Conservation (phyloP, 2,113 vertebrate species). For the Colaptes auratus region DNA sequence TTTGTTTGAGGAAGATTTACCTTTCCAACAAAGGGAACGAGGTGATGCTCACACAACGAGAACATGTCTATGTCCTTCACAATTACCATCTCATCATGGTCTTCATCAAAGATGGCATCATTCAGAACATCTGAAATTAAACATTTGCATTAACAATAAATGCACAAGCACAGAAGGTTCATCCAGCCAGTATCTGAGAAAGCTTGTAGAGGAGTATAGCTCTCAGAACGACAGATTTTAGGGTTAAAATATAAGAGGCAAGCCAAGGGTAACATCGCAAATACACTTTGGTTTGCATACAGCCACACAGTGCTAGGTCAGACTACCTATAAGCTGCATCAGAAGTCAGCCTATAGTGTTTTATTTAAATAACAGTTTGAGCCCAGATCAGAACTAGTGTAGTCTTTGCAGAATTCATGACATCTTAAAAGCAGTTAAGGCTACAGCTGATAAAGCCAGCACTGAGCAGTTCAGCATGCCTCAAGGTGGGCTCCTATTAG, state of each 20-base stretch:
- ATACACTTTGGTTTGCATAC: rapidly evolving
- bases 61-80: slow-evolving; percentile 99
- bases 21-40: slow-evolving; percentile 96
- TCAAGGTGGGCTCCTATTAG: neutral
- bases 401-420: neutral
- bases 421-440: neutral
- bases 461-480: neutral
- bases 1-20: slow-evolving; percentile 73
- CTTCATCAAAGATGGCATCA: slow-evolving; percentile 97
- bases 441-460: neutral
- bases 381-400: neutral
- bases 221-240: neutral
- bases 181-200: neutral
- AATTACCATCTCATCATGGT: slow-evolving; percentile 99
- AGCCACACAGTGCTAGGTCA: rapidly evolving
- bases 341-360: neutral
- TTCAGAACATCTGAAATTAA: slow-evolving; percentile 90
- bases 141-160: neutral
- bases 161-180: neutral
- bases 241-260: neutral
- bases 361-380: neutral
- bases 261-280: neutral
- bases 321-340: neutral
- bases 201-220: neutral
- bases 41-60: slow-evolving; percentile 98